These are phyloP conservation scores for Pediacus dermestoides DNA, from an alignment of 2,888 invertebrate species.

Conservation along the genomic window DNA sequence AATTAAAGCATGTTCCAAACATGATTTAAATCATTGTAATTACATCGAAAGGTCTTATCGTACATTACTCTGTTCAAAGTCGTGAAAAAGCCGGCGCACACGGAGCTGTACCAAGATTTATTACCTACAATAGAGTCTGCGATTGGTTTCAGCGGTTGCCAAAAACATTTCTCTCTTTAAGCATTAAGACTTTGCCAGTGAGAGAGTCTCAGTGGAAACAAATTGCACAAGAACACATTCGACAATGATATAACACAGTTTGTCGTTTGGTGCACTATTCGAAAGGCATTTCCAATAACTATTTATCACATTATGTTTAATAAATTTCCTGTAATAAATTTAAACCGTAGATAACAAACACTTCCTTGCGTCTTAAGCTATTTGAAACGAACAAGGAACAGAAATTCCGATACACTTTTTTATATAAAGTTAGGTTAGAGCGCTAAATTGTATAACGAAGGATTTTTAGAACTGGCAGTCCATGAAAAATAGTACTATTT, in stretches of 20 bases:
- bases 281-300: constrained; percentile 2
- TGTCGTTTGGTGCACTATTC: background rate
- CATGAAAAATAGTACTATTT: too few species aligned
- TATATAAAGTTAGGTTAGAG: too few species aligned
- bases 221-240: constrained; percentile 27
- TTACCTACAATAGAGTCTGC: constrained; percentile 33
- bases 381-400: too few species aligned
- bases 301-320: background rate
- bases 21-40: constrained; percentile 37
- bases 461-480: too few species aligned
- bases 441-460: too few species aligned
- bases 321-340: too few species aligned
- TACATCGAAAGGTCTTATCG: constrained; percentile 33
- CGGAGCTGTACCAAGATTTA: constrained; percentile 27
- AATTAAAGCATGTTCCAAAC: constrained; percentile 28
- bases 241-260: constrained; percentile 24
- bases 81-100: constrained; percentile 24
- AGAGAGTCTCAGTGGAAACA: constrained; percentile 27
- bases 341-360: too few species aligned
- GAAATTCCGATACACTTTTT: too few species aligned
- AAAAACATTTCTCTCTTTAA: constrained; percentile 31
- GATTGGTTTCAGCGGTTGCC: constrained; percentile 38
- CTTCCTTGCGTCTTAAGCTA: too few species aligned
- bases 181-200: constrained; percentile 29
- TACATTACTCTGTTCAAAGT: constrained; percentile 31